These are phyloP conservation scores for Canis aureus DNA, from an alignment of 2,113 vertebrate species.

Conservation along the genomic window DNA sequence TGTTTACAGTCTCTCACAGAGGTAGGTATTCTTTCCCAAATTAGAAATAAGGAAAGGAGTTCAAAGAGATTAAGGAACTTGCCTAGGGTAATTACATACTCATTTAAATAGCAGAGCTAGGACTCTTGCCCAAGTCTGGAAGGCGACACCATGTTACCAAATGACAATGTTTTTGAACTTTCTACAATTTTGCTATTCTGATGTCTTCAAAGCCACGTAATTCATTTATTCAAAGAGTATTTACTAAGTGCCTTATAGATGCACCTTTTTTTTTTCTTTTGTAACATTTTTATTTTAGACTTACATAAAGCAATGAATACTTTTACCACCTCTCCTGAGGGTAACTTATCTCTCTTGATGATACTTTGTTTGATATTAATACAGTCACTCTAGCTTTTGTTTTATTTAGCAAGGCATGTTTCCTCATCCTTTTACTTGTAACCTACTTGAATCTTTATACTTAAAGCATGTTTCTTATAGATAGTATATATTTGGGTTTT, in stretches of 20 bases:
- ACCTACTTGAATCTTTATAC: background rate
- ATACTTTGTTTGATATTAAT: background rate
- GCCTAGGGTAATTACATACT: background rate
- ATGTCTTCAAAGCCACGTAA: background rate
- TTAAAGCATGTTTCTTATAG: background rate
- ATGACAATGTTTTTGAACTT: background rate
- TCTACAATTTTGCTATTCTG: background rate
- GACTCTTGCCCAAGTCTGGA: background rate
- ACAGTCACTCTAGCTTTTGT: background rate
- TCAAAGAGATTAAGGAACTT: slow-evolving; percentile 5
- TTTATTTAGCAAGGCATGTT: background rate
- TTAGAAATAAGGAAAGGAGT: background rate
- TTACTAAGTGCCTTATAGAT: background rate
- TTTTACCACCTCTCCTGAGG: background rate
- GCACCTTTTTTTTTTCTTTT: background rate
- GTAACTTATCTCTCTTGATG: background rate
- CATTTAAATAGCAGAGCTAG: background rate
- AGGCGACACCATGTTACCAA: background rate
- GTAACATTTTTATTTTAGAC: background rate
- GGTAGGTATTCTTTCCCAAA: background rate
- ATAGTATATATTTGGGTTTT: background rate
- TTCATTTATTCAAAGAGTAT: background rate
- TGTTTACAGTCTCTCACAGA: background rate
- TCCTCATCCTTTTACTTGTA: background rate
- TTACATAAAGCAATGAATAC: background rate